Conservation (phyloP, 2,888 invertebrate genomes). For the Ochlodes sylvanus region DNA sequence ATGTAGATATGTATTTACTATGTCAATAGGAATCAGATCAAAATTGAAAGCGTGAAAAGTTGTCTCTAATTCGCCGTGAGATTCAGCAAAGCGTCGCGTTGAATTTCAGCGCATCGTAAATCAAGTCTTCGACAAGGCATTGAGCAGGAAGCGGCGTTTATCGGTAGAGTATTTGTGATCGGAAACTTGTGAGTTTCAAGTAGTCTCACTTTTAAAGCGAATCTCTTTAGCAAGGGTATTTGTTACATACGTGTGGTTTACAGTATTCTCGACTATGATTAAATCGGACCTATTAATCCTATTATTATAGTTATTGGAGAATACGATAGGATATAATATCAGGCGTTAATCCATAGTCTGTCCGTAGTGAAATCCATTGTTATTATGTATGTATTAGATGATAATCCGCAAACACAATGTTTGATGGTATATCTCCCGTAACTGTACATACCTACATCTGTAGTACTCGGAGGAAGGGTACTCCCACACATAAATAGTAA, state of each 20-base stretch:
- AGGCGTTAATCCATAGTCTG: too few relatives aligned
- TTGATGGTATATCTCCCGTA: too few relatives aligned
- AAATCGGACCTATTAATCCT: too few relatives aligned
- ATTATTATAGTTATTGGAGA: too few relatives aligned
- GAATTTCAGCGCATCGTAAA: conserved; percentile 32
- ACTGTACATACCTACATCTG: too few relatives aligned
- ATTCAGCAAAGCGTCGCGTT: conserved; percentile 26
- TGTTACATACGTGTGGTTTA: neutral
- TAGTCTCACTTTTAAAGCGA: conserved; percentile 11
- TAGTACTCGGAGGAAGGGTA: too few relatives aligned
- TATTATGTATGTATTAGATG: too few relatives aligned
- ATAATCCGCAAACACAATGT: too few relatives aligned
- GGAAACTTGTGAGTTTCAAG: conserved; percentile 20
- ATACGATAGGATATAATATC: too few relatives aligned
- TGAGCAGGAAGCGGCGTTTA: conserved; percentile 25
- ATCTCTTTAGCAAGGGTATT: neutral
- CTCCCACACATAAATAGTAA: too few relatives aligned
- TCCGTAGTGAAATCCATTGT: too few relatives aligned
- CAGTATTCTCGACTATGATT: too few relatives aligned
- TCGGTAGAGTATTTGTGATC: conserved; percentile 35
- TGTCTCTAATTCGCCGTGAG: conserved; percentile 17
- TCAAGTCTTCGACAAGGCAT: conserved; percentile 32
- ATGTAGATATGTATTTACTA: neutral
- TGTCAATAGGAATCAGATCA: neutral
- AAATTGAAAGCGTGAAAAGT: conserved; percentile 18